Percentiles rank a stretch among this genome's conserved stretches.
Conservation (phyloP, 2,797 vertebrate species). For the Smutsia temminckii region DNA sequence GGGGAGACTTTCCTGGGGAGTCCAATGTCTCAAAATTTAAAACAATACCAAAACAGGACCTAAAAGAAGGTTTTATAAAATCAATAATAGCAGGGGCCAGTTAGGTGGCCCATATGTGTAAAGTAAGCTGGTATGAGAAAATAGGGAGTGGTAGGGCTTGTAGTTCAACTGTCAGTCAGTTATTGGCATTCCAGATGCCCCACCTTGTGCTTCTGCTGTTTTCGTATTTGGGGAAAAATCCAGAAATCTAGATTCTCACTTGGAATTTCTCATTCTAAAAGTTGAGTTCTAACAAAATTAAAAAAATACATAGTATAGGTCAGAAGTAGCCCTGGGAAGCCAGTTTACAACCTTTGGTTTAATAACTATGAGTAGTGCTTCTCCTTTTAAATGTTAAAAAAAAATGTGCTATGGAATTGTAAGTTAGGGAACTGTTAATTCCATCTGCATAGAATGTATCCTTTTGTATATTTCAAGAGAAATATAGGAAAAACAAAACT, state of each 20-base stretch:
- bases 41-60: not conserved
- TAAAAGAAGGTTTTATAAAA: not conserved
- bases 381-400: not conserved
- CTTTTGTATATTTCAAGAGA: not conserved
- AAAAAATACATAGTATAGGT: not conserved
- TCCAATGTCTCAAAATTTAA: not conserved
- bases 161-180: fast-evolving
- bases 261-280: not conserved
- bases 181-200: not conserved
- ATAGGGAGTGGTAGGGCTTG: fast-evolving
- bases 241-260: not conserved
- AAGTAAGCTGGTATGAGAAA: no score
- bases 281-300: not conserved
- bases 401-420: not conserved
- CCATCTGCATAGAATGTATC: not conserved
- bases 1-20: not conserved
- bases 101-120: fast-evolving
- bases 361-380: fast-evolving
- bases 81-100: not conserved
- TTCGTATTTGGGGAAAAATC: not conserved
- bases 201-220: not conserved
- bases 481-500: not conserved
- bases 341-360: not conserved
- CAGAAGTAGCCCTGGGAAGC: no score
- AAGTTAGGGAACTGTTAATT: not conserved